Percentiles rank a stretch among this genome's conserved stretches.
Evolutionary conservation across 2,888 invertebrate species (phyloP).

Genomic region (Temnothorax ravouxi): DNA sequence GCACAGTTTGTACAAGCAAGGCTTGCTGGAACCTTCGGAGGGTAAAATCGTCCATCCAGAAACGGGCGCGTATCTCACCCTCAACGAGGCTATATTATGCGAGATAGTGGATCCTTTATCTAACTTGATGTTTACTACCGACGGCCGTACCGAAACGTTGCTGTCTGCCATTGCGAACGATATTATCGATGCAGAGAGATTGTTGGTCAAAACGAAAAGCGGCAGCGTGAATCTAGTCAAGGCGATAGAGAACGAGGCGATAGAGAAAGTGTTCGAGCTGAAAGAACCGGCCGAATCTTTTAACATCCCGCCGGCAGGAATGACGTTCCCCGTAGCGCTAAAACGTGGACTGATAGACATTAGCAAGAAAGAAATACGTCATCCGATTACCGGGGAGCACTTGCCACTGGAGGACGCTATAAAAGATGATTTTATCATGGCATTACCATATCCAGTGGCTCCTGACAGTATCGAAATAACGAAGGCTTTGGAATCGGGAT

Average conservation of each 20-base stretch:
- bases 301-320: conserved; percentile 92
- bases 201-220: conserved; percentile 89
- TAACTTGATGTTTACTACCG: conserved; percentile 88
- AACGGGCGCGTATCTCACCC: conserved; percentile 92
- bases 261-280: conserved; percentile 87
- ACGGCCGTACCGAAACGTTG: conserved; percentile 90
- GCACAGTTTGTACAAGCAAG: conserved; percentile 94
- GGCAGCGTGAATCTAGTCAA: conserved; percentile 90
- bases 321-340: conserved; percentile 94
- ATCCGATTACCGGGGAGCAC: conserved; percentile 91
- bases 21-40: conserved; percentile 91
- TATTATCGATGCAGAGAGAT: conserved; percentile 91
- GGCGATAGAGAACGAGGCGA: conserved; percentile 89
- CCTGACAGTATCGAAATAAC: conserved; percentile 90
- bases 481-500: conserved; percentile 90
- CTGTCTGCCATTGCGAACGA: conserved; percentile 92
- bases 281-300: conserved; percentile 79
- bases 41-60: conserved; percentile 95
- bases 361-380: conserved; percentile 89
- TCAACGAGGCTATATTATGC: conserved; percentile 94
- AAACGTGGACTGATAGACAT: conserved; percentile 91
- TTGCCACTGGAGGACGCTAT: conserved; percentile 91
- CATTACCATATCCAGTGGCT: conserved; percentile 91
- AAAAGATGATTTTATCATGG: conserved; percentile 92
- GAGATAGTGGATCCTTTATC: conserved; percentile 95